Percentiles rank a stretch among this genome's conserved stretches.
These are phyloP conservation scores for Dermochelys coriacea DNA, from an alignment of 2,797 vertebrate species.

Conservation along the genomic window DNA sequence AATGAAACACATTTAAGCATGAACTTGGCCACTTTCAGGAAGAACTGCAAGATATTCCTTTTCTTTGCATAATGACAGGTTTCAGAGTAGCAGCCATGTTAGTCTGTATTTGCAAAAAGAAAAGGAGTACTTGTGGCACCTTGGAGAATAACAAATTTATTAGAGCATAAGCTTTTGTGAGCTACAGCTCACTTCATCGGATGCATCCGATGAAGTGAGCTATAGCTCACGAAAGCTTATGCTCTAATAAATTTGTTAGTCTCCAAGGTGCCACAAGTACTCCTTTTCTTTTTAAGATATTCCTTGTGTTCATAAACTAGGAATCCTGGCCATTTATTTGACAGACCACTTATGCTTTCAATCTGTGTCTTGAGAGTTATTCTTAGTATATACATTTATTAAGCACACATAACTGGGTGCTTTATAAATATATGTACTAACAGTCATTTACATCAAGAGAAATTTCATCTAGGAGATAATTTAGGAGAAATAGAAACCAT, in stretches of 20 bases:
- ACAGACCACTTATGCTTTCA: background rate
- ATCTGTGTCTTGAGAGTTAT: background rate
- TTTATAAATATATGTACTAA: background rate
- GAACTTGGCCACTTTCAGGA: background rate
- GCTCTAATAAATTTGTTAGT: too few relatives aligned
- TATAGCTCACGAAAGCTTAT: too few relatives aligned
- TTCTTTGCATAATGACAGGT: too few relatives aligned
- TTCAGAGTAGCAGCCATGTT: too few relatives aligned
- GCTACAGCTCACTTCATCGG: too few relatives aligned
- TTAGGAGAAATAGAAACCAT: background rate
- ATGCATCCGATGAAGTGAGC: too few relatives aligned
- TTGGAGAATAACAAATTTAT: too few relatives aligned
- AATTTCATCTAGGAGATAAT: background rate
- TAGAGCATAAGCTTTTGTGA: too few relatives aligned
- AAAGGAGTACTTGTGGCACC: too few relatives aligned
- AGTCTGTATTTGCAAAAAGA: too few relatives aligned
- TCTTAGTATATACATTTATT: background rate
- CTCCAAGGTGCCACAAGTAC: too few relatives aligned
- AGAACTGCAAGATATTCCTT: background rate
- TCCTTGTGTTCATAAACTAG: background rate
- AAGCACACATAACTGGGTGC: background rate
- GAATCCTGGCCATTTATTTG: background rate
- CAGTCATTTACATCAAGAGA: background rate
- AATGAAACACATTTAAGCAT: background rate
- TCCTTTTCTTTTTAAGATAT: too few relatives aligned